A percentile compares a stretch with the other conserved stretches of the same genome.
phyloP scores from a whole-genome alignment of 1,140 invertebrate species.

The Trinorchestia longiramus region DNA sequence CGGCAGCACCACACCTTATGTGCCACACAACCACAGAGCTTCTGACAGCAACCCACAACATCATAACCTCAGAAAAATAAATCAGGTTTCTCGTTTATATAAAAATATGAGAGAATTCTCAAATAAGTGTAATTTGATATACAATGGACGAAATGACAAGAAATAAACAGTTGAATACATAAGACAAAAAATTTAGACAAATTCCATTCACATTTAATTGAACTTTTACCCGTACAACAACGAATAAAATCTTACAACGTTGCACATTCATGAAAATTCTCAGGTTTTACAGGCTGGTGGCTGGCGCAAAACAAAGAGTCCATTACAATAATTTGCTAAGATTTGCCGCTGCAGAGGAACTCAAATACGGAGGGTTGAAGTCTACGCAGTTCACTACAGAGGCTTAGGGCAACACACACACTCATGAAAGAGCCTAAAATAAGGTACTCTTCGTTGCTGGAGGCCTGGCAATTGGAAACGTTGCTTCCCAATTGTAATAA shows the following conservation, averaged over 20 bases:
- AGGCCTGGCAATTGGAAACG: neutral
- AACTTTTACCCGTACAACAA: neutral
- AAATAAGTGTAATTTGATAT: neutral
- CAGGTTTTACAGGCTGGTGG: neutral
- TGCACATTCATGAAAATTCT: neutral
- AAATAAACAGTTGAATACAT: neutral
- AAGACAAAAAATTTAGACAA: neutral
- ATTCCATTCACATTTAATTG: neutral
- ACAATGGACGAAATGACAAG: neutral
- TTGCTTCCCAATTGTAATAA: neutral
- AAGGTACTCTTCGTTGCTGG: slow-evolving; percentile 6
- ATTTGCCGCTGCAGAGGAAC: neutral
- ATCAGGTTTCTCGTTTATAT: neutral
- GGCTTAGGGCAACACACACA: neutral
- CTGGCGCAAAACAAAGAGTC: neutral
- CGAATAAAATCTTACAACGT: neutral
- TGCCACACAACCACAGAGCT: neutral
- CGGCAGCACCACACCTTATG: neutral
- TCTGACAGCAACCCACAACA: neutral
- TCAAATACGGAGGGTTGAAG: neutral
- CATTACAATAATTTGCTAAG: neutral
- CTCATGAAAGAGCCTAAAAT: neutral
- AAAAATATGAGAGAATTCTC: neutral
- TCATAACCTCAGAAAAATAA: neutral
- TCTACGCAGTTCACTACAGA: neutral